These are phyloP conservation scores for Pangasius larnaudii DNA, from an alignment of 2,797 vertebrate species.

Conservation along the genomic window DNA sequence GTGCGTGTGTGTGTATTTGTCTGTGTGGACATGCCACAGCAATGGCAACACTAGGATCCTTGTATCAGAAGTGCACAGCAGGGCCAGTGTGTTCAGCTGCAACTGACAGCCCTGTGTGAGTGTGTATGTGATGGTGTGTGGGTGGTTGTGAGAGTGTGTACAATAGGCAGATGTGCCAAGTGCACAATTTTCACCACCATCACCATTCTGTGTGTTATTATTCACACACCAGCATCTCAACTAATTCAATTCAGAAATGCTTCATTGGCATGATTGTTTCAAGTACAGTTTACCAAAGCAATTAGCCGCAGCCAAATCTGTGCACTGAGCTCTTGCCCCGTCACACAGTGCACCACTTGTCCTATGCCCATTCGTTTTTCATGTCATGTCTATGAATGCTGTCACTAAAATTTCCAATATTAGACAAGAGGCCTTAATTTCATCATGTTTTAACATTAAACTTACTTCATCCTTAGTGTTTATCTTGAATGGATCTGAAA, in stretches of 20 bases:
- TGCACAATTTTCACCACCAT: not conserved
- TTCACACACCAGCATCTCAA: constrained; percentile 14
- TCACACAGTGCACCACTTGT: not conserved
- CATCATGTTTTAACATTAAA: not conserved
- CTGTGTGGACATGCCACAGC: constrained; percentile 18
- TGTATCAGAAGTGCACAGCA: constrained; percentile 47
- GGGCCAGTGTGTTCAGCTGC: constrained; percentile 41
- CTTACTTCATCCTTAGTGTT: too few species aligned
- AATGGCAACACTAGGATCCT: constrained; percentile 52
- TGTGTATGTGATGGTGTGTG: not conserved
- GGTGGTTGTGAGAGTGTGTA: constrained; percentile 19
- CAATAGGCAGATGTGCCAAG: constrained; percentile 4
- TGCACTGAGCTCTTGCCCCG: not conserved
- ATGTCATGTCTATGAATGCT: not conserved
- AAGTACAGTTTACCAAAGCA: constrained; percentile 41
- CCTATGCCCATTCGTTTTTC: not conserved
- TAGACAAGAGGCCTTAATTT: not conserved
- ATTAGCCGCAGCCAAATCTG: constrained; percentile 35
- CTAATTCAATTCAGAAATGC: constrained; percentile 29
- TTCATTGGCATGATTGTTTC: constrained; percentile 36
- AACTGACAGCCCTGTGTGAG: constrained; percentile 30
- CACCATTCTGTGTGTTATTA: constrained; percentile 20
- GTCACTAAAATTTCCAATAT: not conserved
- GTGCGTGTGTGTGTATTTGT: constrained; percentile 12
- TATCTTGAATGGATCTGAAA: not conserved